Conservation (phyloP, 1,140 invertebrate species). For the Philopotamus ludificatus region DNA sequence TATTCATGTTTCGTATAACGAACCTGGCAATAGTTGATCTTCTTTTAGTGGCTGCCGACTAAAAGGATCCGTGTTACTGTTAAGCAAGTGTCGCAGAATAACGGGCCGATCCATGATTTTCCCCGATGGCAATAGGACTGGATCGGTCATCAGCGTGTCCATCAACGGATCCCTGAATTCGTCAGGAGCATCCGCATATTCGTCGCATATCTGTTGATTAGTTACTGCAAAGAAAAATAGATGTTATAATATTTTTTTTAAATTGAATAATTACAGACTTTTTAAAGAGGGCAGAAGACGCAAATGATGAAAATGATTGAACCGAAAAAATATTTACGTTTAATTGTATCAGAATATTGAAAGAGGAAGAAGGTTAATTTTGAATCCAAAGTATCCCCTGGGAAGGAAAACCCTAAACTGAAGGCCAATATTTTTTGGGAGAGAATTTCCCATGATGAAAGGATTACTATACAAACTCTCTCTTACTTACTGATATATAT, state of each 20-base stretch:
- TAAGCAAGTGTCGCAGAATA: conserved; percentile 91
- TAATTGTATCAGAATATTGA: no score
- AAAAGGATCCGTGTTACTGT: conserved; percentile 96
- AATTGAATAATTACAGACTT: neutral
- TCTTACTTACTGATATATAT: no score
- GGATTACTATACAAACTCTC: no score
- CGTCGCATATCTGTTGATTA: conserved; percentile 85
- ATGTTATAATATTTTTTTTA: neutral
- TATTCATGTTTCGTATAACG: no score
- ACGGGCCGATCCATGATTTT: conserved; percentile 93
- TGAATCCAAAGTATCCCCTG: no score
- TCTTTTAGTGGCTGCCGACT: conserved; percentile 90
- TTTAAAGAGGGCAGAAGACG: no score
- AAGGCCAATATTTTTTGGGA: no score
- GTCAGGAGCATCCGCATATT: conserved; percentile 94
- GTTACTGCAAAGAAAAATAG: conserved; percentile 58
- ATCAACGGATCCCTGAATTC: conserved; percentile 97
- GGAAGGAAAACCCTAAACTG: no score
- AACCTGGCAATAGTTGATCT: conserved; percentile 79
- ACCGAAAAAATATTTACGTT: no score
- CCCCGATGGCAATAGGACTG: conserved; percentile 90
- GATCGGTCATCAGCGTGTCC: conserved; percentile 97
- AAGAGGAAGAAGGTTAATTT: no score
- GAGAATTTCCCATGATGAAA: no score
- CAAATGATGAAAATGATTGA: no score